These are phyloP conservation scores for Nothura maculosa DNA, from an alignment of 2,797 vertebrate genomes.

Conservation along the genomic window DNA sequence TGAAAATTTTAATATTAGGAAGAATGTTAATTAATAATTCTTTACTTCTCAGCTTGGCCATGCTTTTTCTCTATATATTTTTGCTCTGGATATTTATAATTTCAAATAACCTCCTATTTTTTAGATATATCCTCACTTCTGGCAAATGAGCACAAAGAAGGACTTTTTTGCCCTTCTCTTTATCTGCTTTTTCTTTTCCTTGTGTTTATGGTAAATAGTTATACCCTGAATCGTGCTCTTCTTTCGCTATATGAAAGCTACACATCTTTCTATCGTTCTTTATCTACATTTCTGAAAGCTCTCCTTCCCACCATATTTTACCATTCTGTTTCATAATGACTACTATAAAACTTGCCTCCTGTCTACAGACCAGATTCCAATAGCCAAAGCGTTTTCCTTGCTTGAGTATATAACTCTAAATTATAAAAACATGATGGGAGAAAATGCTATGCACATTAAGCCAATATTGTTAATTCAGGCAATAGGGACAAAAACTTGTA, in stretches of 20 bases:
- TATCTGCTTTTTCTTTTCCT: not conserved
- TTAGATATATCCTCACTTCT: not conserved
- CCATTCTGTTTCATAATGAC: not conserved
- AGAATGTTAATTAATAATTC: not conserved
- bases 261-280: not conserved
- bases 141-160: not conserved
- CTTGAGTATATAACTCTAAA: not conserved
- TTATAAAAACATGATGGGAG: not conserved
- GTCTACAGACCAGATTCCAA: not conserved
- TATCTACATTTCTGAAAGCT: not conserved
- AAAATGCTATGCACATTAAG: not conserved
- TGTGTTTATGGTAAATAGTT: not conserved
- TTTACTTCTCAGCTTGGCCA: not conserved
- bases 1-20: not conserved
- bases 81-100: not conserved
- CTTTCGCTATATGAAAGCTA: not conserved
- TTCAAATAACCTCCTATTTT: not conserved
- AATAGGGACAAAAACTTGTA: fast-evolving
- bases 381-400: not conserved
- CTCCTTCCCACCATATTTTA: not conserved
- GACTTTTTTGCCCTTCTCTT: not conserved
- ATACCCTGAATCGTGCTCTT: not conserved
- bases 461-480: not conserved
- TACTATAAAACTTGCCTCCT: not conserved
- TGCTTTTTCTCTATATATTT: not conserved